phyloP scores from a whole-genome alignment of 2,113 vertebrate species.

The Perognathus longimembris region DNA sequence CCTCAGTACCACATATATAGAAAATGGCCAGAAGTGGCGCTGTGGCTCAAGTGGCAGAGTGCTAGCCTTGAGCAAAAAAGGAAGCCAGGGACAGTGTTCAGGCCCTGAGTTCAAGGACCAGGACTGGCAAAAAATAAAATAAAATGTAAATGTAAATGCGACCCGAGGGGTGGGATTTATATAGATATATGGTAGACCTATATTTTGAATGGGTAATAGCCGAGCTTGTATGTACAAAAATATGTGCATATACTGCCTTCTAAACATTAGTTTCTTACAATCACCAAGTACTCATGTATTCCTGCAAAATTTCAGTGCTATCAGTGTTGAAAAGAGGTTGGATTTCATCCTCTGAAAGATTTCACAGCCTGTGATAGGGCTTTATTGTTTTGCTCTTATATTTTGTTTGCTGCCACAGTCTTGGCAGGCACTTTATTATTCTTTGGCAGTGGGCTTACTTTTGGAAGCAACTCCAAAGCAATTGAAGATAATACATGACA shows the following conservation, averaged over 20 bases:
- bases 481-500: background rate
- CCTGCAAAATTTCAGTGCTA: conserved; percentile 9
- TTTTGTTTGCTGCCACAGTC: conserved; percentile 29
- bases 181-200: background rate
- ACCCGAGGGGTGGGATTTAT: background rate
- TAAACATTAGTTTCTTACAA: background rate
- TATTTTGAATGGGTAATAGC: background rate
- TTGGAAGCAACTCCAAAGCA: conserved; percentile 35
- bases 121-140: no score
- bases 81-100: no score
- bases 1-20: no score
- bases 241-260: background rate
- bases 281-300: background rate
- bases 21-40: no score
- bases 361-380: background rate
- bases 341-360: conserved; percentile 21
- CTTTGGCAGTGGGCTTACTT: conserved; percentile 39
- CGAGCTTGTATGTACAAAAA: background rate
- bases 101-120: no score
- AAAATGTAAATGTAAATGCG: conserved; percentile 25
- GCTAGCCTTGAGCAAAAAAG: no score
- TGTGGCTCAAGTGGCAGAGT: no score
- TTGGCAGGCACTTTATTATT: conserved; percentile 26
- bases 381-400: background rate
- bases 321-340: background rate